These are phyloP conservation scores for Sclerodermus sp. DNA, from an alignment of 2,888 invertebrate species.

Conservation along the genomic window DNA sequence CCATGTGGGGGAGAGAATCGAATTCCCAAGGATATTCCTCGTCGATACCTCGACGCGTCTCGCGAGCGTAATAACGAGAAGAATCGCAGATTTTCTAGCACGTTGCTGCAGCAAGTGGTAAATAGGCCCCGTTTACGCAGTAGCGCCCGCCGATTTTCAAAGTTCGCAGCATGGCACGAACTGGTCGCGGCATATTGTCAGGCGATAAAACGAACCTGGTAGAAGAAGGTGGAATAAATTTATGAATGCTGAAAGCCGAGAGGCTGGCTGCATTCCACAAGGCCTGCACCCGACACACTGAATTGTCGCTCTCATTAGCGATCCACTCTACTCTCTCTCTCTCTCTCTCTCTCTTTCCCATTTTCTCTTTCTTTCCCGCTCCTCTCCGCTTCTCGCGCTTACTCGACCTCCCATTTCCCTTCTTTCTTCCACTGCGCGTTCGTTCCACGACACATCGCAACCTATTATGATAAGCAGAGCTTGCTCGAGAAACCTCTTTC, in stretches of 20 bases:
- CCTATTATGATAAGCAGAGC: too few species aligned
- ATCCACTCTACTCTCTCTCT: conserved; percentile 26
- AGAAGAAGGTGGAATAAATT: conserved; percentile 49
- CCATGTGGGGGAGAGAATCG: too few species aligned
- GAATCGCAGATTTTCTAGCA: too few species aligned
- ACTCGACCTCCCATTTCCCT: conserved; percentile 6
- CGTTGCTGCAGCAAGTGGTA: too few species aligned
- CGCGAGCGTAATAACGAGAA: too few species aligned
- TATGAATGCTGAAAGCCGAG: conserved; percentile 47
- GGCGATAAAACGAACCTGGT: conserved; percentile 46
- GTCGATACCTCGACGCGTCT: too few species aligned
- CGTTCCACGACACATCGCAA: conserved; percentile 4
- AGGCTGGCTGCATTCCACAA: conserved; percentile 48
- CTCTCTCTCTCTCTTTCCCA: conserved; percentile 22
- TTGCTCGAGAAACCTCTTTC: not conserved
- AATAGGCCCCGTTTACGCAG: too few species aligned
- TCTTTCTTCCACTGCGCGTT: conserved; percentile 9
- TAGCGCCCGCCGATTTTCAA: conserved; percentile 22
- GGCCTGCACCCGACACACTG: conserved; percentile 49
- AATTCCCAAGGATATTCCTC: too few species aligned
- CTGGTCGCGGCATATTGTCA: conserved; percentile 44
- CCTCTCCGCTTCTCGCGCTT: conserved; percentile 13
- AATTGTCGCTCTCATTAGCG: conserved; percentile 55
- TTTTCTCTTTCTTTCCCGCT: conserved; percentile 12
- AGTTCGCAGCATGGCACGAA: conserved; percentile 20